Percentiles rank a stretch among this genome's conserved stretches.
These are phyloP conservation scores for Catocala fraxini DNA, from an alignment of 2,888 invertebrate species.

Conservation along the genomic window DNA sequence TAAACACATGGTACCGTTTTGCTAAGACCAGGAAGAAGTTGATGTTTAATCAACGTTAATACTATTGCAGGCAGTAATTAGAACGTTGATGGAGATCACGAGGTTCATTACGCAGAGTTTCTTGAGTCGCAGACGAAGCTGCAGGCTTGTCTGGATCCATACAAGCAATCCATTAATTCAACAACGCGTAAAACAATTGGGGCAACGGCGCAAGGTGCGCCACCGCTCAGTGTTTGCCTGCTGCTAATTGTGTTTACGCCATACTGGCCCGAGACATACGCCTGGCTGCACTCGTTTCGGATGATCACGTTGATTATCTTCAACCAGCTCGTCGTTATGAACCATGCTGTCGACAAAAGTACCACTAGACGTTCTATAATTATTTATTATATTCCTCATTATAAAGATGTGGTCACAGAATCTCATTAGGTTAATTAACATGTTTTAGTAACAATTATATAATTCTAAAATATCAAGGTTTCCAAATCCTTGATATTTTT, in stretches of 20 bases:
- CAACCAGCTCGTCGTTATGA: background rate
- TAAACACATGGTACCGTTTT: too few relatives aligned
- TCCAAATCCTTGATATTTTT: conserved; percentile 12
- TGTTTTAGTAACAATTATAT: background rate
- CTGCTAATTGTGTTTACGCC: conserved; percentile 6
- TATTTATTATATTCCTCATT: background rate
- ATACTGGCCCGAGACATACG: background rate
- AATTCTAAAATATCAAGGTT: background rate
- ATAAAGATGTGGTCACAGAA: background rate
- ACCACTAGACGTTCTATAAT: background rate
- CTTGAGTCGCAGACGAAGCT: background rate
- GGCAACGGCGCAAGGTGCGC: too few relatives aligned
- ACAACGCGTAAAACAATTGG: conserved; percentile 11
- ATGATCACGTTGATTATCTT: background rate
- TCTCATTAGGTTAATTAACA: background rate
- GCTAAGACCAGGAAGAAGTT: background rate
- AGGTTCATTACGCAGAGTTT: background rate
- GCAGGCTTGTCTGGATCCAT: conserved; percentile 1
- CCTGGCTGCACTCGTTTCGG: background rate
- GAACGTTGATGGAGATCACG: background rate
- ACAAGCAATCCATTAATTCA: conserved; percentile 12
- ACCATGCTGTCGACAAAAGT: background rate
- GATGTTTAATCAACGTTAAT: background rate
- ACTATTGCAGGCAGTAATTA: background rate
- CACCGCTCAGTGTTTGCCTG: conserved; percentile 2